phyloP scores from a whole-genome alignment of 2,888 invertebrate genomes.

The Cordylochernes scorpioides region DNA sequence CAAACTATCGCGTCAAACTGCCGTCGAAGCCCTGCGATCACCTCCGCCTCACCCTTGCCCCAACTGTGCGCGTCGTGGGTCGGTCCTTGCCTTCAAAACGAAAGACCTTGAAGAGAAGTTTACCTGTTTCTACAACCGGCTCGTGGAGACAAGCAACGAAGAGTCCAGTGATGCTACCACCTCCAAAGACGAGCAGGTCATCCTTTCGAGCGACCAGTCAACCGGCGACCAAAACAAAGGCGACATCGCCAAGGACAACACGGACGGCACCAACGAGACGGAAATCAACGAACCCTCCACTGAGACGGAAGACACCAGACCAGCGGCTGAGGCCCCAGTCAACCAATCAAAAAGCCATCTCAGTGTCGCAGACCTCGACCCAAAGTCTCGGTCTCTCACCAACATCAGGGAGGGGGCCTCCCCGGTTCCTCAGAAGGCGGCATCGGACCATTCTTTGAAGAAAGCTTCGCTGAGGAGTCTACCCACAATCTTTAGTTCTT shows the following conservation, averaged over 20 bases:
- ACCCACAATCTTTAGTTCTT: slow-evolving; percentile 11
- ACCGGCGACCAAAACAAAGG: slow-evolving; percentile 4
- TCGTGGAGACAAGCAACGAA: slow-evolving; percentile 13
- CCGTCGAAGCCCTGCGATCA: slow-evolving; percentile 33
- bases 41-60: slow-evolving; percentile 7
- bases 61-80: slow-evolving; percentile 11
- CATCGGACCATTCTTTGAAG: slow-evolving; percentile 14
- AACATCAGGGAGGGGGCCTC: slow-evolving; percentile 5
- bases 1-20: slow-evolving; percentile 47
- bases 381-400: slow-evolving; percentile 10
- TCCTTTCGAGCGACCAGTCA: slow-evolving; percentile 9
- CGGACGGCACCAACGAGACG: slow-evolving; percentile 1
- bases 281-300: background rate
- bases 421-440: slow-evolving; percentile 8
- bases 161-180: slow-evolving; percentile 13
- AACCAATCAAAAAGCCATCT: too few relatives aligned
- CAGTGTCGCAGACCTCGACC: slow-evolving; percentile 8
- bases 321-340: background rate
- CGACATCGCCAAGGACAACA: slow-evolving; percentile 5
- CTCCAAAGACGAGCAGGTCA: slow-evolving; percentile 12
- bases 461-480: slow-evolving; percentile 12
- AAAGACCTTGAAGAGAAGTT: slow-evolving; percentile 14
- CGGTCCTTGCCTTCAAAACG: slow-evolving; percentile 10
- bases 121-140: slow-evolving; percentile 13
- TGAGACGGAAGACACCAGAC: background rate